Evolutionary conservation across 2,113 vertebrate species (phyloP).

Genomic region (Lagenorhynchus albirostris): DNA sequence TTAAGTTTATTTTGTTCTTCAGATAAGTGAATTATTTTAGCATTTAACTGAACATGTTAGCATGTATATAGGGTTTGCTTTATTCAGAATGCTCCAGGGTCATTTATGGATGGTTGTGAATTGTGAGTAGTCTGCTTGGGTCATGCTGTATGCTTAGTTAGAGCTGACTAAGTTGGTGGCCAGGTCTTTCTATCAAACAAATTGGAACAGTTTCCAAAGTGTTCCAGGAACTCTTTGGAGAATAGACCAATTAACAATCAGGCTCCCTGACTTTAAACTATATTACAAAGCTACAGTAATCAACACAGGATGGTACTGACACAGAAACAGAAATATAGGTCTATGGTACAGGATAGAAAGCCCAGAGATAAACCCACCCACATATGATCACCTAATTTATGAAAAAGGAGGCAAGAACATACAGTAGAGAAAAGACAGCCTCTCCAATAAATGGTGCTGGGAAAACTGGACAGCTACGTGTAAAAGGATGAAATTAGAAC

Average conservation of each 20-base stretch:
- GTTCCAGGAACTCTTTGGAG: background rate
- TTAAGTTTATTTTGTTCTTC: constrained; percentile 14
- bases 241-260: background rate
- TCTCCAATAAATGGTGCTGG: no score
- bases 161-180: background rate
- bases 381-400: no score
- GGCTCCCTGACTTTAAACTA: no score
- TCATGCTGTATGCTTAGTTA: background rate
- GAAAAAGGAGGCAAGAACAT: no score
- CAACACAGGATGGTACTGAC: no score
- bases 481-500: no score
- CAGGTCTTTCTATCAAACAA: background rate
- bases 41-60: background rate
- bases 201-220: background rate
- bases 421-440: no score
- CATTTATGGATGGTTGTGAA: background rate
- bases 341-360: no score
- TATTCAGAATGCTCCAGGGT: background rate
- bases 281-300: no score
- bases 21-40: background rate
- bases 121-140: background rate
- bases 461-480: no score
- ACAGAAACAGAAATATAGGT: no score
- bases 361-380: no score
- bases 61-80: background rate